A percentile compares a stretch with the other conserved stretches of the same genome.
These are phyloP conservation scores for Lepeophtheirus nordmannii DNA, from an alignment of 2,888 invertebrate genomes.

Conservation along the genomic window DNA sequence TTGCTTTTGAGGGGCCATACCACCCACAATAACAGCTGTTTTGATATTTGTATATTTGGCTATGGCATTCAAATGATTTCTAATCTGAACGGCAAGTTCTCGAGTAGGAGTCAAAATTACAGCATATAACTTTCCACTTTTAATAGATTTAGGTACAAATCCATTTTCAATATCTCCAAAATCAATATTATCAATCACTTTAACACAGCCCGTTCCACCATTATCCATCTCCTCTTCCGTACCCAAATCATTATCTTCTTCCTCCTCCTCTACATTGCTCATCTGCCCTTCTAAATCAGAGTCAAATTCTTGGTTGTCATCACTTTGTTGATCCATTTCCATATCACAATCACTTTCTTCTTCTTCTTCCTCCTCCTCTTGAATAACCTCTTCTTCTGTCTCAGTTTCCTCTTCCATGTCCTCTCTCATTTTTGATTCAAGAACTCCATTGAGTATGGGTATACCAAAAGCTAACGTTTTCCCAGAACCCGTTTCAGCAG, in stretches of 20 bases:
- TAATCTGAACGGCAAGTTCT: conserved; percentile 87
- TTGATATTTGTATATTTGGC: conserved; percentile 27
- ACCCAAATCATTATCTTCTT: conserved; percentile 26
- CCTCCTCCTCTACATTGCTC: conserved; percentile 28
- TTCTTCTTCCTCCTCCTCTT: conserved; percentile 35
- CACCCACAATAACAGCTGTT: conserved; percentile 56
- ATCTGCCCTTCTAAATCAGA: conserved; percentile 29
- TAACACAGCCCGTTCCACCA: conserved; percentile 44
- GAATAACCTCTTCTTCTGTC: conserved; percentile 26
- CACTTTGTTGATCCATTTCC: conserved; percentile 26
- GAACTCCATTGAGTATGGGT: conserved; percentile 71
- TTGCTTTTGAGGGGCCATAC: conserved; percentile 84
- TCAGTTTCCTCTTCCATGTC: conserved; percentile 36
- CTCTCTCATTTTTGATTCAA: conserved; percentile 34
- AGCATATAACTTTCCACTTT: conserved; percentile 48
- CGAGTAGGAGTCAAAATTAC: conserved; percentile 86
- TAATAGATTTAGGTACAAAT: conserved; percentile 11
- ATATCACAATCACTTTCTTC: conserved; percentile 33
- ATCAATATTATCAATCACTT: conserved; percentile 38
- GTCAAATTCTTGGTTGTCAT: conserved; percentile 30
- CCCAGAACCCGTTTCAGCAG: conserved; percentile 96
- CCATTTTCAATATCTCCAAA: conserved; percentile 29
- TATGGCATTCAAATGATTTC: conserved; percentile 45
- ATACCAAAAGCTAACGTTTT: conserved; percentile 96
- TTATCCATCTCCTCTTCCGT: conserved; percentile 25